Evolutionary conservation across 2,113 vertebrate genomes (phyloP).

Genomic region (Poicephalus gulielmi): DNA sequence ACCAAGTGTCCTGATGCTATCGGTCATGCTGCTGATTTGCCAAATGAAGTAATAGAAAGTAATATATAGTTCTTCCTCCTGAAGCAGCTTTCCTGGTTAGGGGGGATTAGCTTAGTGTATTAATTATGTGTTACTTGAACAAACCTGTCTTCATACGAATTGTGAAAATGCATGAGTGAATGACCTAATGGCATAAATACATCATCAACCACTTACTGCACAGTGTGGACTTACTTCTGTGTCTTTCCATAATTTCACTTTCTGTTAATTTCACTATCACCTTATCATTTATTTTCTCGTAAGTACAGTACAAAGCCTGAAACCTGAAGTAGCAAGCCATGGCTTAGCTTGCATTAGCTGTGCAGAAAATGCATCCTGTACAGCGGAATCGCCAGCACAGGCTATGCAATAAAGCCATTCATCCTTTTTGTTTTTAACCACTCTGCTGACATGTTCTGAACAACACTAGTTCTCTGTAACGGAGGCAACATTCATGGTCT

Average conservation of each 20-base stretch:
- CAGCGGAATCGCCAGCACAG: fast-evolving
- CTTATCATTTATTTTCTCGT: background rate
- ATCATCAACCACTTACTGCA: background rate
- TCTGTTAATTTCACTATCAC: background rate
- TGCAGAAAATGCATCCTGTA: background rate
- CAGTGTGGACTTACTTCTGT: background rate
- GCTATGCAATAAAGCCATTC: background rate
- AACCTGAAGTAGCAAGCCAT: background rate
- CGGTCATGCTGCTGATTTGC: background rate
- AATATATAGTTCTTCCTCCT: slow-evolving; percentile 32
- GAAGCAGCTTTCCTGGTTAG: slow-evolving; percentile 6
- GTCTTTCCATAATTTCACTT: background rate
- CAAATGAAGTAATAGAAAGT: slow-evolving; percentile 38
- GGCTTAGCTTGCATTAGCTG: background rate
- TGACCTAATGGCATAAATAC: slow-evolving; percentile 53
- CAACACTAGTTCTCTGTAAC: background rate
- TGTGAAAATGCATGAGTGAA: slow-evolving; percentile 54
- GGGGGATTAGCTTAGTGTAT: slow-evolving; percentile 13
- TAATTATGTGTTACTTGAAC: slow-evolving; percentile 31
- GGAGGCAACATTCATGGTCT: background rate
- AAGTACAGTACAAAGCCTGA: background rate
- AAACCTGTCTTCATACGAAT: background rate
- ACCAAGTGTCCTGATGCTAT: slow-evolving; percentile 7
- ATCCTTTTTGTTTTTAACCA: background rate
- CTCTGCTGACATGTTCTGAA: background rate